Evolutionary conservation across 2,113 vertebrate species (phyloP).

Genomic region (Tragelaphus scriptus): DNA sequence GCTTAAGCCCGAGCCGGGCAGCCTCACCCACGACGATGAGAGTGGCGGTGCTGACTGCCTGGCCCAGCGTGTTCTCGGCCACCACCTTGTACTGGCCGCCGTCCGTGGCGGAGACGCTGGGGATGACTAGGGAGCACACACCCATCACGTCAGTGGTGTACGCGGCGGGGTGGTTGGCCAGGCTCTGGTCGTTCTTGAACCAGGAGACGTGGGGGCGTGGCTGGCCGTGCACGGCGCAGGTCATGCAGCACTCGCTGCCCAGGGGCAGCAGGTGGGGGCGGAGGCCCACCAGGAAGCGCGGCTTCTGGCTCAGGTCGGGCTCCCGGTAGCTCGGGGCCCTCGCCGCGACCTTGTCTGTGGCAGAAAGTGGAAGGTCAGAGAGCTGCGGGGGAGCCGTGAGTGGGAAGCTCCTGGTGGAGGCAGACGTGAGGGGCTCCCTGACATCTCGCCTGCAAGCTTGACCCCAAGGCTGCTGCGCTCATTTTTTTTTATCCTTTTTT

Average conservation of each 20-base stretch:
- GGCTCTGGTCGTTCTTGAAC: constrained; percentile 83
- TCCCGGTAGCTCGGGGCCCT: constrained; percentile 69
- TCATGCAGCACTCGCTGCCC: constrained; percentile 89
- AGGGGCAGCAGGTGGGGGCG: constrained; percentile 83
- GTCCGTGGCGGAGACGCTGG: constrained; percentile 80
- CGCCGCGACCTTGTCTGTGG: constrained; percentile 78
- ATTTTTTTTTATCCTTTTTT: not conserved
- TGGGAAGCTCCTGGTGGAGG: rapidly evolving
- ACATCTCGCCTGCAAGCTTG: too few species aligned
- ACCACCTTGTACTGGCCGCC: constrained; percentile 82
- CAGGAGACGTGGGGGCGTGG: constrained; percentile 86
- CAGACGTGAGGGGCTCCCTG: rapidly evolving
- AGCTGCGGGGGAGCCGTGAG: rapidly evolving
- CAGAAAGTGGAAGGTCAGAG: not conserved
- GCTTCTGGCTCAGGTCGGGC: constrained; percentile 78
- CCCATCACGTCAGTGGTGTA: constrained; percentile 85
- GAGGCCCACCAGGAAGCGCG: constrained; percentile 82
- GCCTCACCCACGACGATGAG: constrained; percentile 84
- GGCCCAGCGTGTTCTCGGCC: constrained; percentile 84
- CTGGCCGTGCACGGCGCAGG: constrained; percentile 86
- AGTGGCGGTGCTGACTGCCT: constrained; percentile 79
- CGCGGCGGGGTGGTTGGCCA: constrained; percentile 79
- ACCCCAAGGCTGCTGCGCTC: not conserved
- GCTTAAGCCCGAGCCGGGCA: not conserved
- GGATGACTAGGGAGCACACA: constrained; percentile 89